Percentiles rank a stretch among this genome's conserved stretches.
phyloP scores from a whole-genome alignment of 1,140 invertebrate species.

The Drosophila bocki region DNA sequence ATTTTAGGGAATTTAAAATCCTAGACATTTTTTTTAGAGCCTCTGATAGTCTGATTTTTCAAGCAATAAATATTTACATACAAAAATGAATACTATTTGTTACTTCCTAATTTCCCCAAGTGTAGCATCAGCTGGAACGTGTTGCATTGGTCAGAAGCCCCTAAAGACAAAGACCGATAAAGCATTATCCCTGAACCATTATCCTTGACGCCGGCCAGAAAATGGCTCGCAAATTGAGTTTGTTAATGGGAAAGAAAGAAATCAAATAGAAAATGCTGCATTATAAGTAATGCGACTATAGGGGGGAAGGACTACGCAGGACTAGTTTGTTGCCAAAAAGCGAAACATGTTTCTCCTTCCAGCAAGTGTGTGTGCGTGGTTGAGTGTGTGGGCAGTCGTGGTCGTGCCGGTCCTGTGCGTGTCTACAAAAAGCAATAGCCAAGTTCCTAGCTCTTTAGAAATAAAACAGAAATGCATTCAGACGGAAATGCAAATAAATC shows the following conservation, averaged over 20 bases:
- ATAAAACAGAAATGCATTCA: constrained; percentile 75
- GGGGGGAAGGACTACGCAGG: constrained; percentile 19
- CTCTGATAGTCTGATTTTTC: too few relatives aligned
- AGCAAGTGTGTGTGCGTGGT: not conserved
- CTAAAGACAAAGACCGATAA: constrained; percentile 59
- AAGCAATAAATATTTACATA: too few relatives aligned
- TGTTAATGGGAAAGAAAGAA: constrained; percentile 67
- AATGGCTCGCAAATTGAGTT: constrained; percentile 72
- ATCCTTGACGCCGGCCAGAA: constrained; percentile 57
- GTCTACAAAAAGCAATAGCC: constrained; percentile 48
- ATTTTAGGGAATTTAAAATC: too few relatives aligned
- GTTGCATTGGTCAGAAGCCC: constrained; percentile 66
- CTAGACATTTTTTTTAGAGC: too few relatives aligned
- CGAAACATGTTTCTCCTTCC: constrained; percentile 42
- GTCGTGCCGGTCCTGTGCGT: constrained; percentile 35
- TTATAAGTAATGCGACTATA: constrained; percentile 47
- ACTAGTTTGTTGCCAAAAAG: constrained; percentile 65
- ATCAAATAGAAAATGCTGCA: constrained; percentile 52
- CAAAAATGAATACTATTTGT: too few relatives aligned
- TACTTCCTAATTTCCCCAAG: not conserved
- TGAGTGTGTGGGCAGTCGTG: constrained; percentile 9
- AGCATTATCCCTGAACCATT: constrained; percentile 64
- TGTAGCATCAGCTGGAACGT: constrained; percentile 51
- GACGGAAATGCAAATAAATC: constrained; percentile 78
- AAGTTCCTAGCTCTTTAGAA: constrained; percentile 39